These are phyloP conservation scores for Sapayoa aenigma DNA, from an alignment of 2,113 vertebrate species.

Conservation along the genomic window DNA sequence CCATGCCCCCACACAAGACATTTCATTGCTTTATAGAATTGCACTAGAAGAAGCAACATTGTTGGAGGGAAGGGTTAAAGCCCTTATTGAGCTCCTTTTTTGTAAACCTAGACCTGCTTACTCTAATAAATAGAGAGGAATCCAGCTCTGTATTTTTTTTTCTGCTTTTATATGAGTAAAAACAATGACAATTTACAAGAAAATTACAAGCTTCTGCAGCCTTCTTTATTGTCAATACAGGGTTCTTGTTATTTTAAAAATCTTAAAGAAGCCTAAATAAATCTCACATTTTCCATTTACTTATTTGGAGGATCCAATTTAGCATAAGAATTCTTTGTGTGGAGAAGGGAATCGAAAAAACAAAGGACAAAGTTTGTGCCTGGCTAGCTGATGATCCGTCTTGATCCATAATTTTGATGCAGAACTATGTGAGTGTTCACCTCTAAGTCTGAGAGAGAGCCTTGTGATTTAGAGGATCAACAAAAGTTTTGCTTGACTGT, in stretches of 20 bases:
- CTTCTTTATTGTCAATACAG: not conserved
- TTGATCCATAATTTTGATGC: not conserved
- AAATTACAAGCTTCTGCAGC: not conserved
- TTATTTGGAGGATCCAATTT: not conserved
- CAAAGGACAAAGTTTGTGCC: not conserved
- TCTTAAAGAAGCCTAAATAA: not conserved
- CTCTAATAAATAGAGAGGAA: not conserved
- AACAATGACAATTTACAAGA: not conserved
- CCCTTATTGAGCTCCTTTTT: not conserved
- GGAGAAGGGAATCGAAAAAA: not conserved
- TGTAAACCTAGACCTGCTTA: not conserved
- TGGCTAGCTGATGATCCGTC: not conserved
- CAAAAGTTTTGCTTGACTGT: not conserved
- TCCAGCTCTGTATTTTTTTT: not conserved
- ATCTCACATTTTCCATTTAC: not conserved
- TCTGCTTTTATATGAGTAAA: not conserved
- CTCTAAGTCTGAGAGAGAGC: not conserved
- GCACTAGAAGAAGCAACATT: not conserved
- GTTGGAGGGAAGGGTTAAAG: not conserved
- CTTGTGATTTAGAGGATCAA: not conserved
- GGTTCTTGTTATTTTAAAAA: not conserved
- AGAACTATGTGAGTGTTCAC: not conserved
- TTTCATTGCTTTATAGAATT: not conserved
- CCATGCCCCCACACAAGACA: not conserved
- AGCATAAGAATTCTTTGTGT: not conserved